phyloP scores from a whole-genome alignment of 2,113 vertebrate species.

The Tautogolabrus adspersus region DNA sequence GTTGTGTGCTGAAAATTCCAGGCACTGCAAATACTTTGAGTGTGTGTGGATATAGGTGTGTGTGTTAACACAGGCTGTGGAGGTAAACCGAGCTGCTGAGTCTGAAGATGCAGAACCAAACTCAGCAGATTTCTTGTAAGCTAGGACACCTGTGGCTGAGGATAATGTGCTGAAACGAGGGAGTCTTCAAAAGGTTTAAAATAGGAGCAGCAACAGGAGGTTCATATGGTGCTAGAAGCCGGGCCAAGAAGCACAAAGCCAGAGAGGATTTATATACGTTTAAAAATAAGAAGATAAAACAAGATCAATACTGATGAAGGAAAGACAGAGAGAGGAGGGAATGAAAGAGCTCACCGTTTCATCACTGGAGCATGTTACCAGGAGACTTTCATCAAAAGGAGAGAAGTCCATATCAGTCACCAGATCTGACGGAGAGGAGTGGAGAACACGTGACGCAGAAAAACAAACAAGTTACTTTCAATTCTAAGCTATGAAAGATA shows the following conservation, averaged over 20 bases:
- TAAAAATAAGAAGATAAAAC: not conserved
- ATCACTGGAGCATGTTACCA: slow-evolving; percentile 92
- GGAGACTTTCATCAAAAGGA: slow-evolving; percentile 91
- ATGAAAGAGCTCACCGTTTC: slow-evolving; percentile 83
- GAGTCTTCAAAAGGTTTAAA: slow-evolving; percentile 44
- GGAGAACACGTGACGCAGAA: not conserved
- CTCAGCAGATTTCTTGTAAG: slow-evolving; percentile 64
- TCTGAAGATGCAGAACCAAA: slow-evolving; percentile 39
- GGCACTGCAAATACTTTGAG: slow-evolving; percentile 6
- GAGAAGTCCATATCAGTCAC: slow-evolving; percentile 96
- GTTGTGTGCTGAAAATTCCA: slow-evolving; percentile 30
- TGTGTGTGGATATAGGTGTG: slow-evolving; percentile 5
- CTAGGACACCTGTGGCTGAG: slow-evolving; percentile 48
- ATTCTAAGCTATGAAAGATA: too few species aligned
- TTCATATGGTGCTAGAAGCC: slow-evolving; percentile 20
- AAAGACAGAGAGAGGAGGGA: not conserved
- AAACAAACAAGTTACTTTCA: not conserved
- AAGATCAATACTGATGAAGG: not conserved
- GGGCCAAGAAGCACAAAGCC: slow-evolving; percentile 24
- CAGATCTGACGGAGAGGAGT: slow-evolving; percentile 82
- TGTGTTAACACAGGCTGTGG: slow-evolving; percentile 36
- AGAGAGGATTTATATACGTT: not conserved
- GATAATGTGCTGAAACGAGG: slow-evolving; percentile 35
- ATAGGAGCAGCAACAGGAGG: slow-evolving; percentile 13
- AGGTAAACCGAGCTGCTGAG: slow-evolving; percentile 66